Base-by-base conservation (phyloP, 2,797 vertebrate species). In the Onychomys arenicola region DNA sequence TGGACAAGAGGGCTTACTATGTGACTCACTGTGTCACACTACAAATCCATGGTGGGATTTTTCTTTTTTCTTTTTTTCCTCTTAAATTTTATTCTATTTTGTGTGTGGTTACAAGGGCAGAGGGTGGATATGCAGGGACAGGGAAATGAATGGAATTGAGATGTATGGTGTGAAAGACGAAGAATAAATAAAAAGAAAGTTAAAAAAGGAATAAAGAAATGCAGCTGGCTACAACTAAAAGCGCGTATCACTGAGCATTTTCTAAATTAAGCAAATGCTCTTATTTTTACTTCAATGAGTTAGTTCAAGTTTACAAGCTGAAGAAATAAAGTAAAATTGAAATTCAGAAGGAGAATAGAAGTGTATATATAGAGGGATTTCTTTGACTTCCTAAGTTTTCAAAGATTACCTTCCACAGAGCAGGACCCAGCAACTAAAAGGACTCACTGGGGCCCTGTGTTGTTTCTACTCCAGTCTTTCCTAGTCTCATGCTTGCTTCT, bases 241-340 rank as follows among this genome's bases (percentile, higher is more conserved):
- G 21, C 29, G 85, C 3, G 10, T 52, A 17, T 86, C 27, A 40
- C 77, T 49, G 92, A 82, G 71, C 27, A 77, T 46, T 63, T 89
- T 16, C 77, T 86, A 67, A 3, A 29, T 10, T 85, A 96, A 83
- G 37, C 37, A 59, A 81, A 84, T 43, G 1, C 76, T 91, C 21
- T 76, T 5, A 49, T 43, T 93, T 34, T 91, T 71, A 73, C 82
- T 93, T 97, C 65, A 84, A 43, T 23, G 77, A 81, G 32, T 61
- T 49, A 87, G 46, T 71, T 96, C 91, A 91, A 75, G 8, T 81
- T 94, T 61, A 10, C 10, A 93, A 83, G 4, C 78, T 91, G 75
- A 16, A 86, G 7, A 89, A 83, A 77, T 86, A 93, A 19, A 81
- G 55, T 46, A n/a, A 80, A 67, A 61, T 29, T 93, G 13, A 96